Conservation (phyloP, 1,140 invertebrate genomes). For the Formica exsecta region DNA sequence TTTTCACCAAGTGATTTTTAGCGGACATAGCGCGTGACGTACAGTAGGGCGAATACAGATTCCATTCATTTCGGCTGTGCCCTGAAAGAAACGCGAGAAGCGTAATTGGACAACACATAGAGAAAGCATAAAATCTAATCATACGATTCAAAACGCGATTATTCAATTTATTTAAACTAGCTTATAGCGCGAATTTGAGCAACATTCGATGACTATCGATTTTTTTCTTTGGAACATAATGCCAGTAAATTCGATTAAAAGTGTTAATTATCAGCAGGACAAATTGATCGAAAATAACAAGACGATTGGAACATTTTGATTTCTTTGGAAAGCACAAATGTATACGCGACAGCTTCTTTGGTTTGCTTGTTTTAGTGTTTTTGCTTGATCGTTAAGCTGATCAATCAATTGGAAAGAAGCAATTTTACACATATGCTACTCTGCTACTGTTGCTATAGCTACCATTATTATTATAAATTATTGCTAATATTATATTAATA, state of each 20-base stretch:
- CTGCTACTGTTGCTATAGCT: constrained; percentile 67
- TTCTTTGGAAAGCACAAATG: constrained; percentile 59
- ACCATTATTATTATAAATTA: constrained; percentile 73
- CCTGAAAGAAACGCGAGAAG: neutral
- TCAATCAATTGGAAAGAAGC: constrained; percentile 10
- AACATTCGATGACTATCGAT: constrained; percentile 10
- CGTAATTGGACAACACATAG: neutral
- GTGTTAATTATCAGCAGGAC: neutral
- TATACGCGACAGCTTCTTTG: constrained; percentile 67
- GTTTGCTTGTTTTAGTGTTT: constrained; percentile 8
- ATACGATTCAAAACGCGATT: neutral
- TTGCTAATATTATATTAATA: constrained; percentile 71
- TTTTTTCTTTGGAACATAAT: neutral
- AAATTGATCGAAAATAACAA: constrained; percentile 15
- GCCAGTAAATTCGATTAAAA: neutral
- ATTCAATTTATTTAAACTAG: constrained; percentile 12
- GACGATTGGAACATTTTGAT: constrained; percentile 15
- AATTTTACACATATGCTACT: constrained; percentile 39
- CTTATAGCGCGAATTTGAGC: neutral
- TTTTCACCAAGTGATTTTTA: constrained; percentile 32
- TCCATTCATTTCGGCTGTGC: constrained; percentile 8
- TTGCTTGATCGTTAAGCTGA: constrained; percentile 57
- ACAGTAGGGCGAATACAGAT: neutral
- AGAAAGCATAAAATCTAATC: constrained; percentile 5
- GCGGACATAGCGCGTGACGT: constrained; percentile 1